phyloP scores from a whole-genome alignment of 2,888 invertebrate genomes.

The Ectobius pallidus region DNA sequence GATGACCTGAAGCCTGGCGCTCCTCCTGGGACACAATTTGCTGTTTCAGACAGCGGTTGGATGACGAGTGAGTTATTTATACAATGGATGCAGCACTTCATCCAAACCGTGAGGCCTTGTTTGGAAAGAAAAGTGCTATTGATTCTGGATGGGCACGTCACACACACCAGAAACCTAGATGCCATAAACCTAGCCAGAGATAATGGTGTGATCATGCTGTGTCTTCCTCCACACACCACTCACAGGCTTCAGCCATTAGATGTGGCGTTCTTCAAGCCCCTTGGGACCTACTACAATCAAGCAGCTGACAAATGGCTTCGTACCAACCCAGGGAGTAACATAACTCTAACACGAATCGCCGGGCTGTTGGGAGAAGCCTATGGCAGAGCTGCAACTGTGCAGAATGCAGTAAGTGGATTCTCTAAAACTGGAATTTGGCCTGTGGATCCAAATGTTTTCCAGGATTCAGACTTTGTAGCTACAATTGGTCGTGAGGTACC shows the following conservation, averaged over 20 bases:
- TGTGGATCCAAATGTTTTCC: conserved; percentile 34
- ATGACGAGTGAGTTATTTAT: conserved; percentile 22
- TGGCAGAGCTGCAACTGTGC: conserved; percentile 42
- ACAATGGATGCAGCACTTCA: conserved; percentile 40
- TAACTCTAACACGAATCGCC: conserved; percentile 43
- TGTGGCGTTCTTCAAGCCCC: conserved; percentile 45
- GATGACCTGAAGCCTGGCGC: conserved; percentile 47
- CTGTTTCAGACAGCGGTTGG: conserved; percentile 47
- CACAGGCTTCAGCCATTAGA: conserved; percentile 47
- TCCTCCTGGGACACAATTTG: conserved; percentile 48
- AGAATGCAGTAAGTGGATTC: conserved; percentile 44
- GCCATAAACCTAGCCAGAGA: conserved; percentile 45
- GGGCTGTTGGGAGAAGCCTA: conserved; percentile 43
- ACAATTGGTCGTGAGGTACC: background rate
- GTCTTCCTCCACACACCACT: conserved; percentile 48
- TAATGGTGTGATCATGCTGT: conserved; percentile 46
- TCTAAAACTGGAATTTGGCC: no score
- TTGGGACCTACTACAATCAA: conserved; percentile 44
- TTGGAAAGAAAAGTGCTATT: conserved; percentile 49
- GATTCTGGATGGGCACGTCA: conserved; percentile 51
- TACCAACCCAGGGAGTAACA: conserved; percentile 34
- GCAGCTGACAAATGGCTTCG: conserved; percentile 43
- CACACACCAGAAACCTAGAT: conserved; percentile 49
- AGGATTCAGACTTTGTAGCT: background rate
- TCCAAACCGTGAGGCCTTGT: conserved; percentile 46